Percentiles rank a stretch among this genome's conserved stretches.
Evolutionary conservation across 2,113 vertebrate species (phyloP).

Genomic region (Mustelus asterias): DNA sequence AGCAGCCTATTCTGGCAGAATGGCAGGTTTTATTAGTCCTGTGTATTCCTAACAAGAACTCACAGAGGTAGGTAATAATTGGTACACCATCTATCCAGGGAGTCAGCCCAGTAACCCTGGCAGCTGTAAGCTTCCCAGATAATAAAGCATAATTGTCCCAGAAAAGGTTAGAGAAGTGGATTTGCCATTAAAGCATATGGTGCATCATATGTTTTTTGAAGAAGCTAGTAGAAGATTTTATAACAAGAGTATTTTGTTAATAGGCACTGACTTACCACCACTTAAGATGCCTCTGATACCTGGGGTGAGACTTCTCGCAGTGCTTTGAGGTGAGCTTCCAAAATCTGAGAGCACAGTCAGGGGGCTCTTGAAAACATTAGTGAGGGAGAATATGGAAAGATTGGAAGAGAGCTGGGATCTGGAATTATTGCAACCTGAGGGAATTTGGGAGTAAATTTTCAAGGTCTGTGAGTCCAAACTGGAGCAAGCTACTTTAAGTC

Average conservation of each 20-base stretch:
- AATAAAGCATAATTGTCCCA: not conserved
- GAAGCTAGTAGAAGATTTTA: not conserved
- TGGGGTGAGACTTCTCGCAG: not conserved
- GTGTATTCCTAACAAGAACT: not conserved
- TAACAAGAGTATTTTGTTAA: not conserved
- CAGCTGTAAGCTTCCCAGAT: slow-evolving; percentile 12
- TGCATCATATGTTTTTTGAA: not conserved
- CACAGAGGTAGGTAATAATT: not conserved
- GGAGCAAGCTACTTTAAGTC: too few species aligned
- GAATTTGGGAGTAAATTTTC: not conserved
- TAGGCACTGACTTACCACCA: not conserved
- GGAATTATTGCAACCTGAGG: not conserved
- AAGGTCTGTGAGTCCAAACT: not conserved
- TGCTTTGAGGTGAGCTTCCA: not conserved
- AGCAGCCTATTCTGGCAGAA: not conserved
- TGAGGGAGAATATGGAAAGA: not conserved
- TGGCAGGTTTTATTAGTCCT: not conserved
- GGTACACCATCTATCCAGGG: not conserved
- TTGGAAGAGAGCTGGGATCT: not conserved
- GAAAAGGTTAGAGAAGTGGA: not conserved
- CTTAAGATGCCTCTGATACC: not conserved
- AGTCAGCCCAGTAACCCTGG: not conserved
- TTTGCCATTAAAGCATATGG: not conserved
- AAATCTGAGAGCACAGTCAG: not conserved
- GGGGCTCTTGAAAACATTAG: not conserved